Evolutionary conservation across 2,113 vertebrate species (phyloP), one percentile per base, ranked within the genome.

Genomic region (Labeo rohita): DNA sequence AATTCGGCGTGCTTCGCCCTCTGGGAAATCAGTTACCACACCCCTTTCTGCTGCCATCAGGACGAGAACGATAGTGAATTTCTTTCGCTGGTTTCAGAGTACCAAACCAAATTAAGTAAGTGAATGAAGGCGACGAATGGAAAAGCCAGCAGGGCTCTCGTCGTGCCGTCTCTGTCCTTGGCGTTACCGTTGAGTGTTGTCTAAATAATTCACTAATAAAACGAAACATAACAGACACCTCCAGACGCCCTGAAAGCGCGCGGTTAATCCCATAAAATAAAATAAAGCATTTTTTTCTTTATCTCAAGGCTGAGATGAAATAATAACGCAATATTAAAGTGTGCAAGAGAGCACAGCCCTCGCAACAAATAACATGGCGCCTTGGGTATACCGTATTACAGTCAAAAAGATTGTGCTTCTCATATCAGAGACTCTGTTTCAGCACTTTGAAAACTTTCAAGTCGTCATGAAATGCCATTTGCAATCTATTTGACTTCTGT

Each of bases 121-220:
- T 91, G 92, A 89, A 90, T 88, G 90, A 92, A 92, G 91, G 90
- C 85, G 90, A 88, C 81, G 90, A 90, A 92, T 87, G 91, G 89
- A 91, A 90, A 91, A 90, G 88, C 87, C 87, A 80, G 78, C 82
- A 89, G 72, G 89, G 86, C 90, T 90, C 85, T 90, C 85, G 87
- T 88, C 70, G 56, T 45, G 28, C 63, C 56, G 88, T 91, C 90
- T 89, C 89, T 89, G 79, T 68, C 89, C 79, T 65, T 84, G 78
- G 56, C 76, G 86, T 87, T 87, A 89, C 85, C 87, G 84, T 84
- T 89, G 83, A 77, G 89, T 85, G 80, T 83, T 85, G 89, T 90
- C 94, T 95, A 94, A 95, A 95, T 95, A 94, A 95, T 95, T 95
- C 94, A 95, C 94, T 91, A 93, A 93, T 94, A 93, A 95, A 94